Percentiles rank a stretch among this genome's conserved stretches.
These are phyloP conservation scores for Protobothrops flavoviridis DNA, from an alignment of 2,113 vertebrate species.

Conservation along the genomic window DNA sequence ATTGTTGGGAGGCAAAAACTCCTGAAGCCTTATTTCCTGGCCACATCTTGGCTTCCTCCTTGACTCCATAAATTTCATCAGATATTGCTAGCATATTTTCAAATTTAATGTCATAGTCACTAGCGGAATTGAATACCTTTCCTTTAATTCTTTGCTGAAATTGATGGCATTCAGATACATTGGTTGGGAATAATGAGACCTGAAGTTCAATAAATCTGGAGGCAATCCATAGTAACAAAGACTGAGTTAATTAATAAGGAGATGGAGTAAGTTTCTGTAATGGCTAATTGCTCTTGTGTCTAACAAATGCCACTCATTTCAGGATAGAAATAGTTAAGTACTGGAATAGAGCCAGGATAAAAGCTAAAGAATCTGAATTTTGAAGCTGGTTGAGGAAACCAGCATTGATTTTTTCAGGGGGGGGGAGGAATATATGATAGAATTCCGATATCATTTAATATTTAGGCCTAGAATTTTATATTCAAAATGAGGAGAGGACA, in stretches of 20 bases:
- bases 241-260: not conserved
- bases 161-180: not conserved
- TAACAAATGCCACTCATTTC: not conserved
- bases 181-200: not conserved
- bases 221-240: not conserved
- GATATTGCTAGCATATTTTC: not conserved
- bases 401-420: not conserved
- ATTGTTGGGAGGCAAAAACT: not conserved
- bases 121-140: not conserved
- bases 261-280: not conserved
- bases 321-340: not conserved
- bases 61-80: not conserved
- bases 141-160: not conserved
- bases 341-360: not conserved
- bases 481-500: not conserved
- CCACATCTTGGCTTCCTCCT: too few relatives aligned
- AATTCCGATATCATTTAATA: not conserved
- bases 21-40: not conserved
- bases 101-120: not conserved
- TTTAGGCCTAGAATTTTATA: not conserved
- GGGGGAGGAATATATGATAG: not conserved
- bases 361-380: not conserved
- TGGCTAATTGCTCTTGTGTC: not conserved
- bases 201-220: not conserved
- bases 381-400: not conserved